Base-by-base conservation (phyloP, 2,888 invertebrate genomes). In the Melipona beecheii region DNA sequence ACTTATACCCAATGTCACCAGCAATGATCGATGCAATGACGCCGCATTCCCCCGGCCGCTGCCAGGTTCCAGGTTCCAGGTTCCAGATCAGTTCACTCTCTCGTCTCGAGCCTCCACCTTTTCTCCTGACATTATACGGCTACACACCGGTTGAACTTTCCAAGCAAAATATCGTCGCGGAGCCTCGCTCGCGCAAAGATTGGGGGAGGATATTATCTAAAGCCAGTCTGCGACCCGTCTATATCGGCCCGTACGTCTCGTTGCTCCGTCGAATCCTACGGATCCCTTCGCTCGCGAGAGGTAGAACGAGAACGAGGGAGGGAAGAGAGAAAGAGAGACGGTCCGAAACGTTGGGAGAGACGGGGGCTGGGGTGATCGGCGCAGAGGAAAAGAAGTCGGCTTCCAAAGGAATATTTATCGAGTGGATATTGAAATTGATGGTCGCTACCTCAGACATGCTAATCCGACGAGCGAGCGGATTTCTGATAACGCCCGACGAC, bases 341-440 rank as follows among this genome's bases (percentile, higher is more conserved):
- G 78, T 65, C 78, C 43, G 43, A 43, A 43, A 43, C 43, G 9
- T 43, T 43, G 36, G 9, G 56, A 75, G 27, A 76, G 27, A 79
- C 74, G 79, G 76, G 81, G 76, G 64, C 0, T 72, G 82, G 82
- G 43, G 81, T 80, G 89, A 87, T 86, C 84, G 85, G 77, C 49
- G 83, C 80, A 78, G 85, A 81, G 86, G 86, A 87, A 43, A 85
- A 89, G 86, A 86, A 86, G 86, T 86, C 86, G 85, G 87, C 86
- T 86, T 90, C 92, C 91, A 90, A 91, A 91, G 90, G 91, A 91
- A 92, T 92, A 92, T 92, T 92, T 92, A 92, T 92, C 90, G 91
- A 91, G 90, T 90, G 92, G 91, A 92, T 92, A 92, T 92, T 92
- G 92, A 92, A 92, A 92, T 92, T 91, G 92, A 92, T 92, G 90